A percentile compares a stretch with the other conserved stretches of the same genome.
Conservation (phyloP, 2,113 vertebrate species). For the Pygoscelis adeliae region DNA sequence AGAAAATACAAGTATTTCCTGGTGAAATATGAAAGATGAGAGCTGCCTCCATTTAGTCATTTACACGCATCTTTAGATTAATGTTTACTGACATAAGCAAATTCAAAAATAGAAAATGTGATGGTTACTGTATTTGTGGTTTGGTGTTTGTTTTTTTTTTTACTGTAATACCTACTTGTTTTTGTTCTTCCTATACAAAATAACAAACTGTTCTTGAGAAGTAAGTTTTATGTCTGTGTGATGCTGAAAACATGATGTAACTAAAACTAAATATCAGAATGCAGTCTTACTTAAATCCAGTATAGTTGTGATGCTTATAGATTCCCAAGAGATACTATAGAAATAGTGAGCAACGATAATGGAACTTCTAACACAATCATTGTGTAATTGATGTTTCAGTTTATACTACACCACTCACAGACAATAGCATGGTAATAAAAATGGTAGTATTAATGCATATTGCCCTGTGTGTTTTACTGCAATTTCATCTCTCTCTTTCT, state of each 20-base stretch:
- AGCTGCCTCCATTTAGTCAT: not conserved
- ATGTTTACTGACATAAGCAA: slow-evolving; percentile 5
- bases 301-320: not conserved
- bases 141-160: not conserved
- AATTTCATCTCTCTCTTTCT: not conserved
- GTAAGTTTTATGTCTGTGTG: not conserved
- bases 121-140: not conserved
- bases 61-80: not conserved
- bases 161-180: rapidly evolving
- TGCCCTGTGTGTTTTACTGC: not conserved
- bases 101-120: not conserved
- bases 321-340: not conserved
- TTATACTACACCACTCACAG: not conserved
- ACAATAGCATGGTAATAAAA: rapidly evolving
- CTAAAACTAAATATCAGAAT: not conserved
- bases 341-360: not conserved
- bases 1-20: slow-evolving; percentile 34
- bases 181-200: not conserved
- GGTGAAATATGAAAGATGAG: not conserved
- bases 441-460: not conserved
- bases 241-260: not conserved
- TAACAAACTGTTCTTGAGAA: not conserved
- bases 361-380: not conserved
- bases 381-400: not conserved
- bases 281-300: not conserved